Conservation (phyloP, 2,797 vertebrate genomes). For the Cyprinella venusta region DNA sequence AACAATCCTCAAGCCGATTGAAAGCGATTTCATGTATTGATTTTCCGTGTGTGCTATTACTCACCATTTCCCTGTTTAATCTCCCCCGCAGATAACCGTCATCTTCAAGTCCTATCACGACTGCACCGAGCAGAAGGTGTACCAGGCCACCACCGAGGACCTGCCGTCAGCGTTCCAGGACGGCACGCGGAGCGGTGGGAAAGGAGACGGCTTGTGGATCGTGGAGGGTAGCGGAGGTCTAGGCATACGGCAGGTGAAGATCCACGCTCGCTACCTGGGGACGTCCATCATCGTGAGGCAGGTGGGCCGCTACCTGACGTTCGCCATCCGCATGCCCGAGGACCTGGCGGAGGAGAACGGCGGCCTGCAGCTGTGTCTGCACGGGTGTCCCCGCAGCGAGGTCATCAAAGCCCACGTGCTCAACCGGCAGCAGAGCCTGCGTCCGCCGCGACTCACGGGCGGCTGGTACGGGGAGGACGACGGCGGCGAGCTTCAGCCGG, state of each 20-base stretch:
- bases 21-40: conserved; percentile 16
- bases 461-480: conserved; percentile 38
- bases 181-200: conserved; percentile 76
- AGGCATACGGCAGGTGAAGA: conserved; percentile 78
- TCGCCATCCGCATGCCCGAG: conserved; percentile 84
- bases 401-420: conserved; percentile 84
- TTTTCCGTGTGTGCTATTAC: not conserved
- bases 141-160: conserved; percentile 84
- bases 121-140: conserved; percentile 86
- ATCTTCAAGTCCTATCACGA: conserved; percentile 84
- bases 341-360: conserved; percentile 78
- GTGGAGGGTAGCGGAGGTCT: conserved; percentile 70
- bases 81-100: conserved; percentile 79
- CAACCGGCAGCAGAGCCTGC: conserved; percentile 70
- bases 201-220: conserved; percentile 78
- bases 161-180: conserved; percentile 83
- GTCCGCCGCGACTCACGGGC: conserved; percentile 63
- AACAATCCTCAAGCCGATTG: conserved; percentile 22
- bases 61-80: not conserved
- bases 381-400: conserved; percentile 83
- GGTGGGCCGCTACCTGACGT: conserved; percentile 85
- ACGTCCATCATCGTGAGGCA: conserved; percentile 81
- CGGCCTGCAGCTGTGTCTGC: conserved; percentile 83
- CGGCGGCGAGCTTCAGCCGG: conserved; percentile 57
- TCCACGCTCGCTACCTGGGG: conserved; percentile 83